phyloP scores from a whole-genome alignment of 1,140 invertebrate genomes.

The Papilio polytes region DNA sequence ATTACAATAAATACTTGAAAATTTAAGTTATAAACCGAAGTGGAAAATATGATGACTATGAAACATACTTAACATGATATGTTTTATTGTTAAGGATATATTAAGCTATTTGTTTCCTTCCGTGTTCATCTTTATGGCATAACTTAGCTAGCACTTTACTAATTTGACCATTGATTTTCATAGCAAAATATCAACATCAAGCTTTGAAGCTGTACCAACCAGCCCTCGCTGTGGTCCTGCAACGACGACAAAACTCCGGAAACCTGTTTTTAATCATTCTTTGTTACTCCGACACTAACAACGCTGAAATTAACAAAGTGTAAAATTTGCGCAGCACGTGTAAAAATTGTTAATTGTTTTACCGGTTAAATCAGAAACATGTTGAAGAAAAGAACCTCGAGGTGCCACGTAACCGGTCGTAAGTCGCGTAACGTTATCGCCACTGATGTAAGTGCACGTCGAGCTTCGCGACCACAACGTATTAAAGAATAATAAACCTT shows the following conservation, averaged over 20 bases:
- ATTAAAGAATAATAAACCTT: not conserved
- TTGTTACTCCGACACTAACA: too few species aligned
- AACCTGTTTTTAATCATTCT: not conserved
- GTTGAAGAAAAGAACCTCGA: slow-evolving; percentile 29
- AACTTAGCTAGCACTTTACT: too few species aligned
- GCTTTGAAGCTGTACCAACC: too few species aligned
- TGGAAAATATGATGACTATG: too few species aligned
- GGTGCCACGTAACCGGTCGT: slow-evolving; percentile 55
- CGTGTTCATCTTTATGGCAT: too few species aligned
- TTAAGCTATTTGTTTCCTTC: too few species aligned
- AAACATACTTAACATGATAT: too few species aligned
- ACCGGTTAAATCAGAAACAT: slow-evolving; percentile 38
- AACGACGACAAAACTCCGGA: not conserved
- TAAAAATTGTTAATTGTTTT: slow-evolving; percentile 27
- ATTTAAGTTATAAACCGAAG: not conserved
- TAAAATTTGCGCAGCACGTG: slow-evolving; percentile 13
- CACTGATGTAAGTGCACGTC: slow-evolving; percentile 63
- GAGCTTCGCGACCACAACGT: slow-evolving; percentile 30
- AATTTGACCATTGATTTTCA: too few species aligned
- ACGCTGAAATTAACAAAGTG: not conserved
- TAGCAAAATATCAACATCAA: too few species aligned
- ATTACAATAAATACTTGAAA: not conserved
- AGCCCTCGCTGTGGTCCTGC: too few species aligned
- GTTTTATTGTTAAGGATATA: too few species aligned
- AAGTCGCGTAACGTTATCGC: slow-evolving; percentile 64